phyloP scores from a whole-genome alignment of 2,797 vertebrate species.

The Peromyscus attwateri region DNA sequence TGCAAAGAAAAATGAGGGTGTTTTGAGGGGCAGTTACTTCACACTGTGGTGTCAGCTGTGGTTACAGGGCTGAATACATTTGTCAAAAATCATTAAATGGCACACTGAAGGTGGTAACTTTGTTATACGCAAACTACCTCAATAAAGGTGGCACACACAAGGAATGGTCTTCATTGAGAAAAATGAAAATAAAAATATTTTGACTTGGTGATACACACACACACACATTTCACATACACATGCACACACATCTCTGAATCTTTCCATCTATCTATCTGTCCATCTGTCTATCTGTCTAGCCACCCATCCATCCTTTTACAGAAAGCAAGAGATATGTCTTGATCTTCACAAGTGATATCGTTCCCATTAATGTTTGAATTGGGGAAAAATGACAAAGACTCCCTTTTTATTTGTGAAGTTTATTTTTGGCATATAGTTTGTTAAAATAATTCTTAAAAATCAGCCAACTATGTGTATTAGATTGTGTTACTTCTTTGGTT shows the following conservation, averaged over 20 bases:
- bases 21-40: background rate
- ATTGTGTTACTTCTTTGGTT: constrained; percentile 51
- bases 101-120: constrained; percentile 5
- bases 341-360: background rate
- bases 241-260: background rate
- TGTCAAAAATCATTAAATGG: constrained; percentile 4
- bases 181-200: constrained; percentile 35
- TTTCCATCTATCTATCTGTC: background rate
- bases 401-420: constrained; percentile 55
- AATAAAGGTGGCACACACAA: background rate
- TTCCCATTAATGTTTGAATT: background rate
- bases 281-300: background rate
- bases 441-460: constrained; percentile 59
- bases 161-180: constrained; percentile 25
- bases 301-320: background rate
- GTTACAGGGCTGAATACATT: background rate
- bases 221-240: background rate
- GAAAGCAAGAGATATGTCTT: background rate
- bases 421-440: constrained; percentile 17
- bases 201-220: background rate
- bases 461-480: background rate
- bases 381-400: constrained; percentile 31
- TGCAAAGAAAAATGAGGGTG: background rate
- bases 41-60: background rate
- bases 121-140: background rate